Percentiles rank a stretch among this genome's conserved stretches.
Conservation (phyloP, 1,140 invertebrate species). For the Halictus rubicundus region DNA sequence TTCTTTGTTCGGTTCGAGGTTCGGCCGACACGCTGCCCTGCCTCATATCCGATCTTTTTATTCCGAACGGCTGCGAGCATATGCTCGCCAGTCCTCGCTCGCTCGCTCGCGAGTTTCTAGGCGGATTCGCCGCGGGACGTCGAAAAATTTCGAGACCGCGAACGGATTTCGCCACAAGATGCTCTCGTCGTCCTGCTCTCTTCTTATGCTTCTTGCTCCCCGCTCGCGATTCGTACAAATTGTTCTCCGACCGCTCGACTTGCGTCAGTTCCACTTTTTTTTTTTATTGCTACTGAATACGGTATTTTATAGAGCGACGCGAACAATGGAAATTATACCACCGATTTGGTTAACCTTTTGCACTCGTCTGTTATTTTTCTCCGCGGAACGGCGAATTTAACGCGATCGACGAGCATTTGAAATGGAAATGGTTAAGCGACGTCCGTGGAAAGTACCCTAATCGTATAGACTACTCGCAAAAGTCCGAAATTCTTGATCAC, state of each 20-base stretch:
- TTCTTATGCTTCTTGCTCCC: background rate
- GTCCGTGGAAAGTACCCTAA: no score
- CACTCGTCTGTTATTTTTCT: background rate
- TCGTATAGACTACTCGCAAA: no score
- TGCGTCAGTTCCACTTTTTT: background rate
- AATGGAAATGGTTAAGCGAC: conserved; percentile 21
- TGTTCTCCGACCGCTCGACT: background rate
- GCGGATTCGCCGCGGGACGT: background rate
- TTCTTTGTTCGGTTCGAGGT: conserved; percentile 35
- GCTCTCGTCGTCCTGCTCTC: background rate
- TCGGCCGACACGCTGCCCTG: background rate
- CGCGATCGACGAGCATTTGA: conserved; percentile 15
- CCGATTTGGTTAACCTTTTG: conserved; percentile 34
- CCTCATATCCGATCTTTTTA: conserved; percentile 32
- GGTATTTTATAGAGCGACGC: conserved; percentile 5
- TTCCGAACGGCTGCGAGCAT: conserved; percentile 37
- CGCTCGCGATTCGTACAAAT: background rate
- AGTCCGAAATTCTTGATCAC: no score
- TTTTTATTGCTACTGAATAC: conserved; percentile 1
- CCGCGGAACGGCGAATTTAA: conserved; percentile 8
- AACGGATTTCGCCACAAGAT: background rate
- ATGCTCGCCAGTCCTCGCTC: conserved; percentile 11
- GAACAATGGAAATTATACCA: conserved; percentile 47
- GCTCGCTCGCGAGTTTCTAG: conserved; percentile 14
- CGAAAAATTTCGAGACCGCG: conserved; percentile 4